Percentiles rank a stretch among this genome's conserved stretches.
These are phyloP conservation scores for Phrixothrix hirtus DNA, from an alignment of 2,888 invertebrate species.

Conservation along the genomic window DNA sequence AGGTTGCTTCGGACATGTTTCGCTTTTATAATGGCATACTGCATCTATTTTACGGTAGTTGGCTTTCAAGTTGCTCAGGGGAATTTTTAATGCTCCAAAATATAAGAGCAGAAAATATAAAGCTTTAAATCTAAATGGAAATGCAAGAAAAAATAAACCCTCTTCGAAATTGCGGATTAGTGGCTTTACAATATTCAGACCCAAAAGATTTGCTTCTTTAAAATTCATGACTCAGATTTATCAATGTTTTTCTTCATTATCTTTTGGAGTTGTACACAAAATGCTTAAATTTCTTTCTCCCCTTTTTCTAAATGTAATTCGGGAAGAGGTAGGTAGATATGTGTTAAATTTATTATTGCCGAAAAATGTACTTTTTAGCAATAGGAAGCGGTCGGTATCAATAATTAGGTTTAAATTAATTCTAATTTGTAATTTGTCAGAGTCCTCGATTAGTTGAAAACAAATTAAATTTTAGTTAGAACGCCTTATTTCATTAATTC, in stretches of 20 bases:
- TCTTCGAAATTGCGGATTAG: constrained; percentile 30
- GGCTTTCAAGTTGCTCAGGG: constrained; percentile 24
- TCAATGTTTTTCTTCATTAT: constrained; percentile 29
- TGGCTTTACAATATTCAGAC: constrained; percentile 31
- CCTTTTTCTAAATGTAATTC: too few relatives aligned
- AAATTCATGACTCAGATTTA: constrained; percentile 29
- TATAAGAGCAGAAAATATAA: constrained; percentile 27
- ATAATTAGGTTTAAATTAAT: background rate
- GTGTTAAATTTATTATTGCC: too few relatives aligned
- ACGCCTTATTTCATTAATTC: background rate
- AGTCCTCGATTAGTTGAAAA: background rate
- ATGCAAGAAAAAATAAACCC: constrained; percentile 25
- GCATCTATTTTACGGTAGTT: constrained; percentile 30
- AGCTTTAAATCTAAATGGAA: constrained; percentile 30
- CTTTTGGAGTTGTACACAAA: constrained; percentile 3
- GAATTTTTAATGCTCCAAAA: constrained; percentile 26
- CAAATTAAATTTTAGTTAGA: background rate
- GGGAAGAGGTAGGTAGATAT: too few relatives aligned
- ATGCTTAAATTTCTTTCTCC: background rate
- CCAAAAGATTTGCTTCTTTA: constrained; percentile 24
- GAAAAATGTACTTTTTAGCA: background rate
- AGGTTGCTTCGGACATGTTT: constrained; percentile 16
- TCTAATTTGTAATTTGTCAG: background rate
- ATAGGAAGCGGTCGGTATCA: background rate
- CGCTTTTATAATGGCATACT: constrained; percentile 28